phyloP scores from a whole-genome alignment of 2,888 invertebrate species.

The Acanthopleura granulata region DNA sequence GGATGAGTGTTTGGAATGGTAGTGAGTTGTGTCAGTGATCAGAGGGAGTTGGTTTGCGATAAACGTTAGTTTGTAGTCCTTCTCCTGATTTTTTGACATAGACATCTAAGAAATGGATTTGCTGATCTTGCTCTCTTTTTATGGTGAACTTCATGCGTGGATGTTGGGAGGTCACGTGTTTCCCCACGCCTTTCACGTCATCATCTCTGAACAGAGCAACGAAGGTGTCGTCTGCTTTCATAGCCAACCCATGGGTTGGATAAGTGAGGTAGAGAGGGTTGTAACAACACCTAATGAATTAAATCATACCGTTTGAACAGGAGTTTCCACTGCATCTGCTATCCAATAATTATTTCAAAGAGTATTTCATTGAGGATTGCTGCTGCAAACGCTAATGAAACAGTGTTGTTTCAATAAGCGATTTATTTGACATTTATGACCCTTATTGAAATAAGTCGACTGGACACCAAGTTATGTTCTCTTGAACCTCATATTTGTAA shows the following conservation, averaged over 20 bases:
- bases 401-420: no score
- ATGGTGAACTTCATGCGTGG: constrained; percentile 18
- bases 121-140: background rate
- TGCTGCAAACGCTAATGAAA: no score
- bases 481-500: no score
- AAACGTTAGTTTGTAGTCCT: background rate
- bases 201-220: background rate
- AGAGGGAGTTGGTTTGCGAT: background rate
- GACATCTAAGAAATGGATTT: constrained; percentile 16
- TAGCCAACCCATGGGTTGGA: background rate
- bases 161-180: constrained; percentile 15
- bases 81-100: background rate
- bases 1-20: background rate
- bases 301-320: no score
- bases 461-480: no score
- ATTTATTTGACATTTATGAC: no score
- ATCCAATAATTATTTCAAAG: no score
- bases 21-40: background rate
- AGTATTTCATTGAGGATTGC: no score
- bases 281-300: no score
- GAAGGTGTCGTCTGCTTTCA: constrained; percentile 6
- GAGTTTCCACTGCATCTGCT: no score
- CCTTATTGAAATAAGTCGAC: no score
- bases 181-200: background rate
- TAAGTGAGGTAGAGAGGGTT: background rate